Conservation (phyloP, 2,113 vertebrate species). For the Melierax canorus region DNA sequence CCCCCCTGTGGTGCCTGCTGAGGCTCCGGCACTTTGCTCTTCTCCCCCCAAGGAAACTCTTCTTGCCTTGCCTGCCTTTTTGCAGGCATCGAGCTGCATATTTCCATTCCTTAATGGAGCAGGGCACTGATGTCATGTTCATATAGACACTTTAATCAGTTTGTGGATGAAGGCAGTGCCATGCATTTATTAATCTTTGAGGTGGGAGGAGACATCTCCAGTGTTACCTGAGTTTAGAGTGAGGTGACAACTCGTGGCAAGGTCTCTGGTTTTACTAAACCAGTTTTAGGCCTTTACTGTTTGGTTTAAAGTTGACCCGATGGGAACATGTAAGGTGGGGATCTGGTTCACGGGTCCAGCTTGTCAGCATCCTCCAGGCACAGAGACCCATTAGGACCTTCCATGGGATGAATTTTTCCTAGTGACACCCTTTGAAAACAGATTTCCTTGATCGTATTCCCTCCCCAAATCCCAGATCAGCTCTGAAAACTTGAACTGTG, state of each 20-base stretch:
- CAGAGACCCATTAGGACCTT: not conserved
- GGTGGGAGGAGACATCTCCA: not conserved
- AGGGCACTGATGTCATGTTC: not conserved
- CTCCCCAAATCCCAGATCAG: not conserved
- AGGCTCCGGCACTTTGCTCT: not conserved
- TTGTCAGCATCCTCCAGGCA: not conserved
- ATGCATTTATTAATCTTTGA: not conserved
- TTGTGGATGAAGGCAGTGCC: not conserved
- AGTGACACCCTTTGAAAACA: not conserved
- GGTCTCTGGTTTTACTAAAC: not conserved
- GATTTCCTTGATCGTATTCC: not conserved
- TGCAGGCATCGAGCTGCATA: accelerated
- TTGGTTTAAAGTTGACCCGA: not conserved
- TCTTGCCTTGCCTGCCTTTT: not conserved
- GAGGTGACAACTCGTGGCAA: not conserved
- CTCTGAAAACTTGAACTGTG: not conserved
- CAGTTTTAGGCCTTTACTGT: not conserved
- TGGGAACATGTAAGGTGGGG: not conserved
- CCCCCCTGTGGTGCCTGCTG: accelerated
- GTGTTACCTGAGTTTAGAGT: not conserved
- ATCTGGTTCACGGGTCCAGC: accelerated
- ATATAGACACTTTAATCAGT: accelerated
- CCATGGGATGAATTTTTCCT: not conserved
- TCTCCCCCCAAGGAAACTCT: not conserved
- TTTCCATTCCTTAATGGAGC: not conserved